Base-by-base conservation (phyloP, 2,888 invertebrate species). In the Parnassius apollo region DNA sequence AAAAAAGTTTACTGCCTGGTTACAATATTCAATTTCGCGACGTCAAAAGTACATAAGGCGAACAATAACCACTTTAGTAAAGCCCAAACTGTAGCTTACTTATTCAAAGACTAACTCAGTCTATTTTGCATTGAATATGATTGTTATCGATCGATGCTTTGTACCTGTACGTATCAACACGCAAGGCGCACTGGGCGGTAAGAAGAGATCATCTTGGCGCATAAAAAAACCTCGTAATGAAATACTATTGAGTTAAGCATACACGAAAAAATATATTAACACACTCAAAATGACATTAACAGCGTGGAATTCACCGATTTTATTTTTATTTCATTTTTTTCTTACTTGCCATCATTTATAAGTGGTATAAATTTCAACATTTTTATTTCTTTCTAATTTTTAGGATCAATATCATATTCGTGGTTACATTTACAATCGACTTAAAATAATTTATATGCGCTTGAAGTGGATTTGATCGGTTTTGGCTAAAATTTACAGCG, bases 71-170 rank as follows among this genome's bases (percentile, higher is more conserved):
- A 63, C 55, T 66, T 65, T 61, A 61, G 62, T 64, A 57, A 63
- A 59, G 54, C 65, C 61, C 48, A 58, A 59, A 62, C 59, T 63
- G n/a, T 53, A 54, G 60, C 49, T 62, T 56, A 63, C 63, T 57
- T 63, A 55, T 61, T 42, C 55, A 55, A 56, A 48, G 55, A 45
- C 58, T 57, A 61, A 57, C 59, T 10, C 42, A 48, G 46, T 22
- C 73, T 73, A 65, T 70, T 78, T 80, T 78, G 78, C 78, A 77
- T 79, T 76, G 73, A 75, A 76, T 75, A 71, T 69, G 80, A 80
- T 80, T 70, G 72, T 75, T 72, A 81, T 80, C 80, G 65, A 61
- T 57, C 61, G 63, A 60, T 52, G 64, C 67, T 68, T 67, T 68
- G 71, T 69, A 65, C 64, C 57, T 57, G 62, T 62, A 25, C 61